Evolutionary conservation across 2,888 invertebrate genomes (phyloP), one percentile per base, ranked within the genome.

Genomic region (Dicroscelio sp.): DNA sequence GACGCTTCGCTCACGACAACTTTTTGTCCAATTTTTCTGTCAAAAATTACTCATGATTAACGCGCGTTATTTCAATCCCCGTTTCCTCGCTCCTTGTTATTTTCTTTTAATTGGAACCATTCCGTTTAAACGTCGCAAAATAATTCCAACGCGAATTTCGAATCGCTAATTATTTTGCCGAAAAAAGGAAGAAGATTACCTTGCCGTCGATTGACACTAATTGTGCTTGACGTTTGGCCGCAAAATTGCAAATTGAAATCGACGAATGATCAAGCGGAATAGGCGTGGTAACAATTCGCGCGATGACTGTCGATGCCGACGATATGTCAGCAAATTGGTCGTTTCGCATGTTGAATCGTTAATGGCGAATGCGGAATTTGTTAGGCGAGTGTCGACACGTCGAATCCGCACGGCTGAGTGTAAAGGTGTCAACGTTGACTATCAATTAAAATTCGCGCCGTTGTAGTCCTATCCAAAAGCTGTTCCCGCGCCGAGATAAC

Each of bases 361-460:
- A 92, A 90, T 92, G 85, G 88, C 84, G 91, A 88, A 90, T 87
- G 91, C 90, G 90, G 91, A 92, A 91, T 91, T 91, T 90, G 91
- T 91, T 91, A 91, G 67, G 88, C 73, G 90, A 88, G 91, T 83
- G 92, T 87, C 86, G 91, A 92, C 91, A 63, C 87, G 82, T 93
- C 87, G 76, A 93, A 93, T 88, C 89, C 80, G 35, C 92, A 78
- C 89, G 23, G 60, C 52, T 23, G 85, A 84, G 85, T 91, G 89
- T 92, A 91, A 92, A 92, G 90, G 91, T 92, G 92, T 91, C 92
- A 92, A 82, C 92, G 85, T 88, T 86, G 87, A 87, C 90, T 90
- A 91, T 91, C 85, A 92, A 92, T 92, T 91, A 91, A 91, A 92
- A n/a, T n/a, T 88, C 89, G 65, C 60, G 10, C 10, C 76, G 31